Base-by-base conservation (phyloP, 2,113 vertebrate genomes). In the Nerophis ophidion region DNA sequence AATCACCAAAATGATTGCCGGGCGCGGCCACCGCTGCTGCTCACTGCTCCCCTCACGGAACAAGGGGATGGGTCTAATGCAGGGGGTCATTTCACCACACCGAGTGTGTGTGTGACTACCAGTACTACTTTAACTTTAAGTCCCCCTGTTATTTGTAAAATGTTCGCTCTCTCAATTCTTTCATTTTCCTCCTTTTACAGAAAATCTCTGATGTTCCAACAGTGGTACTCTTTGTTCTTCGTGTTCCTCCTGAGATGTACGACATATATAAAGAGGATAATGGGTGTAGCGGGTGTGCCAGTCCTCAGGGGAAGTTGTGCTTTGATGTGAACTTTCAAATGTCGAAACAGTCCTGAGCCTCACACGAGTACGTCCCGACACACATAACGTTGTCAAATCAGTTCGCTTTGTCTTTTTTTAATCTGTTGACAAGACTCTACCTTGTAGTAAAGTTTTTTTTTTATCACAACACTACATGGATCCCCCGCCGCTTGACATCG, bases 291-390 rank as follows among this genome's bases (percentile, higher is more conserved):
- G 7, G 6, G 50, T 35, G 7, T 53, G 4, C 51, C 16, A 33
- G n/a, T 44, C 38, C 42, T 16, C 9, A 5, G 19, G 38, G 5
- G 17, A 57, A 35, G n/a, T 42, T 54, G 35, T 54, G 5, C 34
- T 54, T 54, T 54, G 52, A 54, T 54, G 26, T 35, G n/a, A 15
- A 54, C 15, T 57, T 57, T 57, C 54, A 57, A 8, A 57, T 8
- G 11, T 44, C 3, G 35, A 48, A 51, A 44, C 36, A 17, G 36
- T 42, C 38, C n/a, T 40, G 6, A 42, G 54, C 54, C 10, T 42
- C 26, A 17, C 16, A 2, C 11, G 54, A 36, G 35, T 36, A 55
- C 15, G 34, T 35, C 14, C 35, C 53, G 4, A 26, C 34, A 35
- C 33, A 55, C 16, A 55, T 55, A 55, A 55, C 6, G 14, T 16